phyloP scores from a whole-genome alignment of 2,113 vertebrate species.

The Alexandromys fortis region DNA sequence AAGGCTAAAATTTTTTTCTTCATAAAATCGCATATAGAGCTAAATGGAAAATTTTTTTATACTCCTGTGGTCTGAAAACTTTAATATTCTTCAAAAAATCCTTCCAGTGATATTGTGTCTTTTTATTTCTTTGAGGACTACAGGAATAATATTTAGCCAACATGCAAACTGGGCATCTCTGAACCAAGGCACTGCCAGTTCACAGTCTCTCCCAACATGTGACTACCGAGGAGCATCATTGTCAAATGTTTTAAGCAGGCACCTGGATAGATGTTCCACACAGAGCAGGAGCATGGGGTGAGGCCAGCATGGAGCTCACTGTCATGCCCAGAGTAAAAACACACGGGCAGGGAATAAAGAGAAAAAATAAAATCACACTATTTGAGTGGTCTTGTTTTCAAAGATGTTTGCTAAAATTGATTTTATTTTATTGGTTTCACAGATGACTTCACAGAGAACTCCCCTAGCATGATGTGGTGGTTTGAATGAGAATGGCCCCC shows the following conservation, averaged over 20 bases:
- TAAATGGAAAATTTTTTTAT: neutral
- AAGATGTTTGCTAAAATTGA: neutral
- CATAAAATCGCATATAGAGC: neutral
- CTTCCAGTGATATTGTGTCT: neutral
- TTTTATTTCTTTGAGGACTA: neutral
- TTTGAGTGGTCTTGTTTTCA: neutral
- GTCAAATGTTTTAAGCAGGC: neutral
- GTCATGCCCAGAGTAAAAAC: neutral
- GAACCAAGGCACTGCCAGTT: neutral
- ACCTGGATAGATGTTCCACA: neutral
- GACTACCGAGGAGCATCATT: neutral
- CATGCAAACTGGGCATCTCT: neutral
- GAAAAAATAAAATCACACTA: neutral
- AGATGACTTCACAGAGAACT: neutral
- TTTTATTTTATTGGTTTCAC: constrained; percentile 5
- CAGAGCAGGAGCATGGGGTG: accelerated
- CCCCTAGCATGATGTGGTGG: neutral
- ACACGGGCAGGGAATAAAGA: neutral
- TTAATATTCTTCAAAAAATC: neutral
- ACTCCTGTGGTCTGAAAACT: neutral
- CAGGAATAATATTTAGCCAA: neutral
- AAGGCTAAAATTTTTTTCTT: neutral
- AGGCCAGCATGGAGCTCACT: neutral
- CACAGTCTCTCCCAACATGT: neutral
- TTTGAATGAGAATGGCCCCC: neutral